These are phyloP conservation scores for Adelphocoris suturalis DNA, from an alignment of 2,888 invertebrate genomes.

Conservation along the genomic window DNA sequence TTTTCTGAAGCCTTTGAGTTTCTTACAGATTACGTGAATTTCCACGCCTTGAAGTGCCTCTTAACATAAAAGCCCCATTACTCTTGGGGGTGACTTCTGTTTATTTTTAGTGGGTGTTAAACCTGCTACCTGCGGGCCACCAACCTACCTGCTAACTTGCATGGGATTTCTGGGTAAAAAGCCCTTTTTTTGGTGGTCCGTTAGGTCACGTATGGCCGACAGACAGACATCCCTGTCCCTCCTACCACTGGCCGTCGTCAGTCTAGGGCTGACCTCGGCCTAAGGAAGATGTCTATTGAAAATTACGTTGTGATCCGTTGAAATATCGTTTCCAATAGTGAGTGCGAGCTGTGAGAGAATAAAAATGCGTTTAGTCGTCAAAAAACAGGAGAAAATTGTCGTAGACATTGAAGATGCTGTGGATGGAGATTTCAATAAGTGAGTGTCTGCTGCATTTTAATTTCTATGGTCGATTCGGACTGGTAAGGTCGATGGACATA, in stretches of 20 bases:
- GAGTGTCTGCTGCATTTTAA: background rate
- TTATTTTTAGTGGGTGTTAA: constrained; percentile 36
- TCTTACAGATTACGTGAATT: background rate
- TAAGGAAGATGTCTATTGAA: background rate
- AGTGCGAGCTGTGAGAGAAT: too few species aligned
- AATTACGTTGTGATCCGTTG: background rate
- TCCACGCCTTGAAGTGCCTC: background rate
- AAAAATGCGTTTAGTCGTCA: constrained; percentile 4
- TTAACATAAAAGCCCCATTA: background rate
- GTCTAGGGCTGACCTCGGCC: background rate
- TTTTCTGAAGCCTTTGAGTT: too few species aligned
- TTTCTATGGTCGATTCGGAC: background rate
- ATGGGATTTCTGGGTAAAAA: background rate
- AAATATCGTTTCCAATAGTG: background rate
- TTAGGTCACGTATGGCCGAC: background rate
- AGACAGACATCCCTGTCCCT: constrained; percentile 1
- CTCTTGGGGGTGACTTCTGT: background rate
- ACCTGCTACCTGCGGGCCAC: constrained; percentile 20
- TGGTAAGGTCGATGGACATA: too few species aligned
- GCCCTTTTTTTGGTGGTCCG: constrained; percentile 11
- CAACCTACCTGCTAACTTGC: background rate
- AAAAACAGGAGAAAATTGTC: background rate
- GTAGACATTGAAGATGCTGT: background rate
- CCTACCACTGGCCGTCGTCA: background rate
- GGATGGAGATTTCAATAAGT: background rate